A percentile compares a stretch with the other conserved stretches of the same genome.
These are phyloP conservation scores for Metopia argyrocephala DNA, from an alignment of 2,888 invertebrate genomes.

Conservation along the genomic window DNA sequence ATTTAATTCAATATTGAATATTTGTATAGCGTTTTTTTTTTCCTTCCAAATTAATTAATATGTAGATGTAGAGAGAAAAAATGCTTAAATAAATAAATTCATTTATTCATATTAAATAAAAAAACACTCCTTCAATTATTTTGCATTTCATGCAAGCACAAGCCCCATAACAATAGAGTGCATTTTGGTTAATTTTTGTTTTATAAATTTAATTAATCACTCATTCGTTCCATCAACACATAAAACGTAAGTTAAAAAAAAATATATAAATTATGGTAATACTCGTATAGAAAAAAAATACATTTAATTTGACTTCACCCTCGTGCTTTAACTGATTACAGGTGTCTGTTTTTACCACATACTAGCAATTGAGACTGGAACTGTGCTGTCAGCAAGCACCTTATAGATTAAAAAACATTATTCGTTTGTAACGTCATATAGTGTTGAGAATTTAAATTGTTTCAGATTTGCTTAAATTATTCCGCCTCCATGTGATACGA, in stretches of 20 bases:
- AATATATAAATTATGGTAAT: too few relatives aligned
- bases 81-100: neutral
- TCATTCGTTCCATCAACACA: slow-evolving; percentile 47
- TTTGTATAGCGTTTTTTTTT: slow-evolving; percentile 18
- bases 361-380: neutral
- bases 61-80: neutral
- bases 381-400: neutral
- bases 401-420: too few relatives aligned
- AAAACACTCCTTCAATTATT: slow-evolving; percentile 49
- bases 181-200: slow-evolving; percentile 12
- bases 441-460: slow-evolving; percentile 10
- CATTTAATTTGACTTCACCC: slow-evolving; percentile 43
- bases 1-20: slow-evolving; percentile 1
- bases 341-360: neutral
- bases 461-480: slow-evolving; percentile 7
- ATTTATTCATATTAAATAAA: slow-evolving; percentile 17
- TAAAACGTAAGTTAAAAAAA: slow-evolving; percentile 28
- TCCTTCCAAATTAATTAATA: slow-evolving; percentile 25
- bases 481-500: neutral
- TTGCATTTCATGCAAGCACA: neutral
- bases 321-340: slow-evolving; percentile 37
- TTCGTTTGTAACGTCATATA: neutral
- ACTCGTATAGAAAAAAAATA: slow-evolving; percentile 31
- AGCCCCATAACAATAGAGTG: slow-evolving; percentile 18
- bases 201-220: slow-evolving; percentile 47